These are phyloP conservation scores for Sicus ferrugineus DNA, from an alignment of 2,888 invertebrate genomes.

Conservation along the genomic window DNA sequence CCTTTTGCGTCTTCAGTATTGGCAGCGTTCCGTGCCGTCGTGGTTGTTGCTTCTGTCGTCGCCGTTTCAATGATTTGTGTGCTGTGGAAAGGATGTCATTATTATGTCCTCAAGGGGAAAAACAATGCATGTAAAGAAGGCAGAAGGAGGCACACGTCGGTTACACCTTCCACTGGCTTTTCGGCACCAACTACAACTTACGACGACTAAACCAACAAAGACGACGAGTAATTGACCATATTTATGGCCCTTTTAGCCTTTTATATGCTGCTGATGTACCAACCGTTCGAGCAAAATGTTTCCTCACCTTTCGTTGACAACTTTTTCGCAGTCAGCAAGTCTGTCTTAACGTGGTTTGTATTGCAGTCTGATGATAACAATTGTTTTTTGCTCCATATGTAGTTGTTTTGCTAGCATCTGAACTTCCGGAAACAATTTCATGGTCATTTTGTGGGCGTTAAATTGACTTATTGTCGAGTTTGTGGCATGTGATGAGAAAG, in stretches of 20 bases:
- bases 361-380: background rate
- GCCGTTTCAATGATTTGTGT: slow-evolving; percentile 54
- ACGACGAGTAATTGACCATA: slow-evolving; percentile 54
- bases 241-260: slow-evolving; percentile 59
- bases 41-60: slow-evolving; percentile 7
- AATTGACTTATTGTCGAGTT: slow-evolving; percentile 51
- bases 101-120: slow-evolving; percentile 31
- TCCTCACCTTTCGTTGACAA: slow-evolving; percentile 21
- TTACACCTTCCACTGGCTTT: slow-evolving; percentile 24
- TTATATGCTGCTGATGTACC: slow-evolving; percentile 44
- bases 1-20: slow-evolving; percentile 15
- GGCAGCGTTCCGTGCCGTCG: slow-evolving; percentile 13
- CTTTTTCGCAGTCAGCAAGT: slow-evolving; percentile 7
- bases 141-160: slow-evolving; percentile 24
- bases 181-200: slow-evolving; percentile 28
- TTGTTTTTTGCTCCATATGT: slow-evolving; percentile 7
- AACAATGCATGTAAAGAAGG: slow-evolving; percentile 3
- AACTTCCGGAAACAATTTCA: slow-evolving; percentile 63
- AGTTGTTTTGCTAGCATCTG: slow-evolving; percentile 53
- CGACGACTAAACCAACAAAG: slow-evolving; percentile 20
- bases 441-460: slow-evolving; percentile 62
- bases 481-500: slow-evolving; percentile 24
- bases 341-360: background rate
- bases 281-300: slow-evolving; percentile 17
- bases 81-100: slow-evolving; percentile 55